These are phyloP conservation scores for Peromyscus attwateri DNA, from an alignment of 2,797 vertebrate species.

Conservation along the genomic window DNA sequence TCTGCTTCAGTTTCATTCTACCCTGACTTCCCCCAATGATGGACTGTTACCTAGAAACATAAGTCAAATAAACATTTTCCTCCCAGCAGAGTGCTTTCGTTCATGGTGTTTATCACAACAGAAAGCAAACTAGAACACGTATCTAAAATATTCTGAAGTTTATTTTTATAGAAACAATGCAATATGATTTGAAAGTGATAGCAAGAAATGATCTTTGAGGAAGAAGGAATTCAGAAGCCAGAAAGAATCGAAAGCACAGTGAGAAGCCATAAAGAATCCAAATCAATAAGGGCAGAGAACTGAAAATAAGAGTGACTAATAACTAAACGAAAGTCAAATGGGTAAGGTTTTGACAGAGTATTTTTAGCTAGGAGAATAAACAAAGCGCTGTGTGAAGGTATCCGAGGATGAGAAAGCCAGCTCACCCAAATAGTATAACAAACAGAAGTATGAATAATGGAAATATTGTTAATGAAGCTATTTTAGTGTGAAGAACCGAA, in stretches of 20 bases:
- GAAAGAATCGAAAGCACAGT: neutral
- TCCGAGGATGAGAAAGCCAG: neutral
- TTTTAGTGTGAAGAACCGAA: neutral
- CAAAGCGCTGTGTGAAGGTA: neutral
- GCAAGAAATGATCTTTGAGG: neutral
- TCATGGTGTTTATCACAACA: neutral
- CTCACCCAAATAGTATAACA: neutral
- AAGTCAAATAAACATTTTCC: neutral
- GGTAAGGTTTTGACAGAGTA: neutral
- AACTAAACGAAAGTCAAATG: neutral
- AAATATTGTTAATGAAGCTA: neutral
- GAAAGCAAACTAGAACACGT: neutral
- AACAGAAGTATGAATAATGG: neutral
- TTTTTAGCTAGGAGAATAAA: conserved; percentile 23
- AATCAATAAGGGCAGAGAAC: neutral
- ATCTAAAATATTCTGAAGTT: conserved; percentile 36
- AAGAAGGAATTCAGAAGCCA: neutral
- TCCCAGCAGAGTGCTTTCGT: neutral
- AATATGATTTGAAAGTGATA: neutral
- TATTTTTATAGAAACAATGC: neutral
- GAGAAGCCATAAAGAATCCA: neutral
- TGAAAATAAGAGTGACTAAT: neutral
- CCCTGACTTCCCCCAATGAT: neutral
- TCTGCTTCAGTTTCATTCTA: neutral
- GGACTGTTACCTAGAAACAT: neutral